phyloP scores from a whole-genome alignment of 1,140 invertebrate genomes.

The Sycophila sp. region DNA sequence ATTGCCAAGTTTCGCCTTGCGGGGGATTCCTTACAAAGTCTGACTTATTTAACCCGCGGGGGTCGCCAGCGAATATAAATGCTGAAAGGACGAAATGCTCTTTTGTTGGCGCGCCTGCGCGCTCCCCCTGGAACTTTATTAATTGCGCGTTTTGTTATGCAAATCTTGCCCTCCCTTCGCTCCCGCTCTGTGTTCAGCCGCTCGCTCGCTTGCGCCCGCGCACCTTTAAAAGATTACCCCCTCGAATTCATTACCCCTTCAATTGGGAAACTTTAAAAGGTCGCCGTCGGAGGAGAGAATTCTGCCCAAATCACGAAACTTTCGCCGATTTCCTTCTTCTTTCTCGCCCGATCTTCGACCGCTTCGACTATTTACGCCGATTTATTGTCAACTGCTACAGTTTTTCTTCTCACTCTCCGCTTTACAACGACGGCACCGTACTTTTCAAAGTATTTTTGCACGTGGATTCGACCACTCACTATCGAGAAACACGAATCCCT shows the following conservation, averaged over 20 bases:
- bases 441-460: too few relatives aligned
- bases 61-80: slow-evolving; percentile 34
- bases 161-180: slow-evolving; percentile 56
- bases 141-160: slow-evolving; percentile 67
- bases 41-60: slow-evolving; percentile 58
- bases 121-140: slow-evolving; percentile 65
- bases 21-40: slow-evolving; percentile 60
- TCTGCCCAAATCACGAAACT: not conserved
- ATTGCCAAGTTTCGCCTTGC: slow-evolving; percentile 54
- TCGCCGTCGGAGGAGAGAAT: not conserved
- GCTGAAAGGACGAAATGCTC: slow-evolving; percentile 62
- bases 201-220: slow-evolving; percentile 21
- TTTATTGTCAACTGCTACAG: too few relatives aligned
- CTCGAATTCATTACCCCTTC: slow-evolving; percentile 54
- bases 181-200: slow-evolving; percentile 24
- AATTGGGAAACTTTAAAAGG: slow-evolving; percentile 51
- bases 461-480: too few relatives aligned
- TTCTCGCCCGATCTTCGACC: not conserved
- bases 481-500: too few relatives aligned
- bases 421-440: too few relatives aligned
- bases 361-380: too few relatives aligned
- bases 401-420: too few relatives aligned
- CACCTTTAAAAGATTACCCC: slow-evolving; percentile 58
- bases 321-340: not conserved
- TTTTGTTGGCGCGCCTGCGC: slow-evolving; percentile 55